These are phyloP conservation scores for Atherix ibis DNA, from an alignment of 2,888 invertebrate genomes.

Conservation along the genomic window DNA sequence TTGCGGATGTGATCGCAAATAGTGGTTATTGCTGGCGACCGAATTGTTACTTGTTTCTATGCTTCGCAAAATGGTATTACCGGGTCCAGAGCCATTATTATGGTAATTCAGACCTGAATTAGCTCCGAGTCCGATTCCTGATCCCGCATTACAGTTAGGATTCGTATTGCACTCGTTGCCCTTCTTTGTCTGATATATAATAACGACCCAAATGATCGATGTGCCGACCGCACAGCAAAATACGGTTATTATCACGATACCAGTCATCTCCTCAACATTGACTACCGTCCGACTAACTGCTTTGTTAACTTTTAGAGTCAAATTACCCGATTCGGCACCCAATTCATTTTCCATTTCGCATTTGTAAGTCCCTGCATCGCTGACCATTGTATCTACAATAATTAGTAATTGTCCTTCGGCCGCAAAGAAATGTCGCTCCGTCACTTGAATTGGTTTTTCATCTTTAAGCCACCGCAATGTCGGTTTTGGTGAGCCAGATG, in stretches of 20 bases:
- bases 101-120: no score
- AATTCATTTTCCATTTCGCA: conserved; percentile 80
- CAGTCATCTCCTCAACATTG: conserved; percentile 61
- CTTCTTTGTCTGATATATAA: conserved; percentile 72
- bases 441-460: conserved; percentile 49
- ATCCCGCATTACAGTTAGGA: background rate
- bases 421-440: conserved; percentile 74
- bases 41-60: background rate
- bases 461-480: conserved; percentile 75
- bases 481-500: conserved; percentile 70
- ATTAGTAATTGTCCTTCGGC: conserved; percentile 76
- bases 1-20: no score
- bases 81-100: background rate
- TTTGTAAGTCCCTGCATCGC: conserved; percentile 74
- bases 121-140: background rate
- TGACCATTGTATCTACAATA: conserved; percentile 60
- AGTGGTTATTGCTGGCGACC: background rate
- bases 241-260: conserved; percentile 76
- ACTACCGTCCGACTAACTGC: conserved; percentile 25
- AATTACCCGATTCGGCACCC: conserved; percentile 57
- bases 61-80: background rate
- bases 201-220: conserved; percentile 79
- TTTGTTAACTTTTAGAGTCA: conserved; percentile 47
- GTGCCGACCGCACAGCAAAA: conserved; percentile 86
- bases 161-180: conserved; percentile 22